Evolutionary conservation across 35 echinoderm and acorn worm species (phyloP).

Genomic region (Diadema setosum): DNA sequence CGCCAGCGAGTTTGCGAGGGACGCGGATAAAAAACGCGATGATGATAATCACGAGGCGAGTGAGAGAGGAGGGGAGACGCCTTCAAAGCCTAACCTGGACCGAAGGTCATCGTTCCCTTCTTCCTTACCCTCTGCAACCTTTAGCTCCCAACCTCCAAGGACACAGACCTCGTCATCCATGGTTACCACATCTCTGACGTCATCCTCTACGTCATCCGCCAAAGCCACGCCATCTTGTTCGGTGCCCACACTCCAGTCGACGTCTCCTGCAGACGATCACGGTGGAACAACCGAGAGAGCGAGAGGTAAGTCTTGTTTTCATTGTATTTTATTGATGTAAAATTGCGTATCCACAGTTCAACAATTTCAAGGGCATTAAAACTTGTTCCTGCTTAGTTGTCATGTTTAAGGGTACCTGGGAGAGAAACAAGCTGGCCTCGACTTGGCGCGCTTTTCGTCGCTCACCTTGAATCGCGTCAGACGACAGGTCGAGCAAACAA

Average conservation of each 20-base stretch:
- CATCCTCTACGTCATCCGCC: conserved; percentile 17
- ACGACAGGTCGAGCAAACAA: neutral
- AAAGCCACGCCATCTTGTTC: conserved; percentile 11
- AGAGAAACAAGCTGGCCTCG: neutral
- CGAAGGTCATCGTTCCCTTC: conserved; percentile 70
- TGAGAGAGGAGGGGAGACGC: conserved; percentile 27
- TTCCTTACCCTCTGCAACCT: conserved; percentile 8
- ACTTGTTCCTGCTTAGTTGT: no score
- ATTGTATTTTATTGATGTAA: neutral
- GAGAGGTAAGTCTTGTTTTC: neutral
- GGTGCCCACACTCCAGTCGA: neutral
- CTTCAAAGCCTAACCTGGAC: conserved; percentile 51
- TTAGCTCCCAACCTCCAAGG: neutral
- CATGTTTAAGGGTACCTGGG: no score
- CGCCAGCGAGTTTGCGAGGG: neutral
- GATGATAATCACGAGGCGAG: neutral
- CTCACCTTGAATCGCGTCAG: neutral
- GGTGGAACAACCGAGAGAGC: neutral
- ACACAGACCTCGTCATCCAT: conserved; percentile 6
- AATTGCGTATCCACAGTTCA: no score
- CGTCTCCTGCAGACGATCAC: conserved; percentile 5
- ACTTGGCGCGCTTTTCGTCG: neutral
- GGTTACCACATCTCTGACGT: conserved; percentile 5
- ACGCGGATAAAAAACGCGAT: neutral
- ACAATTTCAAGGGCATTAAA: no score